Evolutionary conservation across 2,113 vertebrate genomes (phyloP), one percentile per base, ranked within the genome.

Genomic region (Alligator sinensis): DNA sequence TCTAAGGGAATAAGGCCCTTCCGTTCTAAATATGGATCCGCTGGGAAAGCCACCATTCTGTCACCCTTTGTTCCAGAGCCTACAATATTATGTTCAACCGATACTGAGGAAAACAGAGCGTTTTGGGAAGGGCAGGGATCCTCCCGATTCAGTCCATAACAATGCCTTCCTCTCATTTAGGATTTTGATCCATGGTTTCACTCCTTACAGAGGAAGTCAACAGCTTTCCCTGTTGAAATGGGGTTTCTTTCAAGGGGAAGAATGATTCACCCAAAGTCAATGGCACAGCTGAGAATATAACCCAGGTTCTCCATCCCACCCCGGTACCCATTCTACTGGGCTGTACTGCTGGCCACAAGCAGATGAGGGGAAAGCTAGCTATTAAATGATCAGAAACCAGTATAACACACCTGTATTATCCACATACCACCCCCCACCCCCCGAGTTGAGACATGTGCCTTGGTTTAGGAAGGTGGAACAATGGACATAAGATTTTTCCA

Each of bases 1-100:
- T 87, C 12, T 7, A 91, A 94, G 87, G 89, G 91, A 95, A 96
- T 96, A 87, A 96, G 93, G 58, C 89, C 94, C 92, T 93, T 85
- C 1, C 1, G 25, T 91, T 55, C 92, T 87, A 82, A 94, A 84
- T 2, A 6, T 24, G 61, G 0, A 1, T 96, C 87, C 88, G 21
- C 30, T 91, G 58, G 87, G 75, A 84, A 81, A 96, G 92, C 83
- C 94, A 55, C 70, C 47, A n/a, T 78, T 70, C 93, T 80, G 87
- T 21, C 38, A 0, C 0, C 0, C 76, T 88, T 92, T 66, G 8
- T 77, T 62, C 61, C 0, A 2, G 74, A 68, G 84, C 2, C 1
- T 30, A 82, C 0, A 0, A 47, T 62, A 22, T 22, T 17, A 4
- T 24, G 61, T 11, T 21, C 61, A 27, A 63, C 77, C 77, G 63